A percentile compares a stretch with the other conserved stretches of the same genome.
Conservation (phyloP, 2,888 invertebrate species). For the Drosophila formosana region DNA sequence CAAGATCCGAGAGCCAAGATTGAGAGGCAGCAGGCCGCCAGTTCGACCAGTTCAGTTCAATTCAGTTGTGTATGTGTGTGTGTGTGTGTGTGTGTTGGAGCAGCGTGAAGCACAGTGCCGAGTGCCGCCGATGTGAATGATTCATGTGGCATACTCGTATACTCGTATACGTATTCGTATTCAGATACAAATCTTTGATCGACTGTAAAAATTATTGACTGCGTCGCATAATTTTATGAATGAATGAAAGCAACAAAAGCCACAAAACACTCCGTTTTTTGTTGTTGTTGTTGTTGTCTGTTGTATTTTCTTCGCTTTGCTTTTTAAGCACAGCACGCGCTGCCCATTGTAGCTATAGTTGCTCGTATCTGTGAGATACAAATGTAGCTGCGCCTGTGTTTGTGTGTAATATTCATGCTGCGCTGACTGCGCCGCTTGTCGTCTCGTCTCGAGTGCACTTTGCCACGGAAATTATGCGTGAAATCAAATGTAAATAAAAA, state of each 20-base stretch:
- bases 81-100: background rate
- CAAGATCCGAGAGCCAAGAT: slow-evolving; percentile 41
- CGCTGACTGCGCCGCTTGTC: slow-evolving; percentile 43
- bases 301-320: background rate
- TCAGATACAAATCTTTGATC: slow-evolving; percentile 81
- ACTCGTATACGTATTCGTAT: slow-evolving; percentile 32
- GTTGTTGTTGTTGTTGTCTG: background rate
- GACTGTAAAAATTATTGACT: slow-evolving; percentile 80
- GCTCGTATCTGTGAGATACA: slow-evolving; percentile 6
- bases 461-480: slow-evolving; percentile 78
- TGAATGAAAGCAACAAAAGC: slow-evolving; percentile 54
- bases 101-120: slow-evolving; percentile 16
- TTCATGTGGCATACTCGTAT: slow-evolving; percentile 65
- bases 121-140: slow-evolving; percentile 36
- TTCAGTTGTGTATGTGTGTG: slow-evolving; percentile 1
- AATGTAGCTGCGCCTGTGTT: slow-evolving; percentile 8
- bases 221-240: slow-evolving; percentile 76
- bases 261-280: slow-evolving; percentile 26
- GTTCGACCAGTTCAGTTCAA: slow-evolving; percentile 43
- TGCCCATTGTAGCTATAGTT: slow-evolving; percentile 34
- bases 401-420: slow-evolving; percentile 63
- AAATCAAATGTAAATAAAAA: slow-evolving; percentile 81
- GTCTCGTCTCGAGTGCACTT: slow-evolving; percentile 75
- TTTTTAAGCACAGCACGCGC: slow-evolving; percentile 68
- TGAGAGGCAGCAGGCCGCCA: slow-evolving; percentile 30